phyloP scores from a whole-genome alignment of 1,140 invertebrate species.

The Zaprionus lachaisei region DNA sequence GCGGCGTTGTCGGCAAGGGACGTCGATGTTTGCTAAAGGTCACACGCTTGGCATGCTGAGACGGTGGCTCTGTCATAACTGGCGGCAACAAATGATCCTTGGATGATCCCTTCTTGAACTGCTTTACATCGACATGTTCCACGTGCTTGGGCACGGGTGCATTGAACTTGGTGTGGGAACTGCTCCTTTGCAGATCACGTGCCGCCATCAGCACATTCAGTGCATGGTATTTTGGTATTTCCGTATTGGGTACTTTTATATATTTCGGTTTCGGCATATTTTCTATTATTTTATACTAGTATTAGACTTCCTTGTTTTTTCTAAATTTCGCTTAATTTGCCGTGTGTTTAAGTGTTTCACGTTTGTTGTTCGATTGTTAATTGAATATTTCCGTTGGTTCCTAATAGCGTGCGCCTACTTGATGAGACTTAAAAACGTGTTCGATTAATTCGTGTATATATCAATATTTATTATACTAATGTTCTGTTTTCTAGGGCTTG shows the following conservation, averaged over 20 bases:
- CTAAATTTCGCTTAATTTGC: constrained; percentile 2
- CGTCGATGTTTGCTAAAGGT: constrained; percentile 35
- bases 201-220: constrained; percentile 26
- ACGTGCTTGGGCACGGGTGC: not conserved
- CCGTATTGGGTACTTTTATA: not conserved
- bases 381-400: constrained; percentile 24
- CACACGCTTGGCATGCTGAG: constrained; percentile 48
- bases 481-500: constrained; percentile 86
- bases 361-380: constrained; percentile 15
- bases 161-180: constrained; percentile 3
- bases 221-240: not conserved
- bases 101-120: not conserved
- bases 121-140: not conserved
- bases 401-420: constrained; percentile 39
- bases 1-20: not conserved
- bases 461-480: not conserved
- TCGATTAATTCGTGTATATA: not conserved
- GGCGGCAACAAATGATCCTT: constrained; percentile 15
- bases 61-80: constrained; percentile 15
- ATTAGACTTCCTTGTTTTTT: not conserved
- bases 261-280: constrained; percentile 8
- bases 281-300: not conserved
- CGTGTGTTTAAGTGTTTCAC: constrained; percentile 26
- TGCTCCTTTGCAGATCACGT: constrained; percentile 17
- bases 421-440: not conserved